phyloP scores from a whole-genome alignment of 2,888 invertebrate species.

The Pantelozetes paolii region DNA sequence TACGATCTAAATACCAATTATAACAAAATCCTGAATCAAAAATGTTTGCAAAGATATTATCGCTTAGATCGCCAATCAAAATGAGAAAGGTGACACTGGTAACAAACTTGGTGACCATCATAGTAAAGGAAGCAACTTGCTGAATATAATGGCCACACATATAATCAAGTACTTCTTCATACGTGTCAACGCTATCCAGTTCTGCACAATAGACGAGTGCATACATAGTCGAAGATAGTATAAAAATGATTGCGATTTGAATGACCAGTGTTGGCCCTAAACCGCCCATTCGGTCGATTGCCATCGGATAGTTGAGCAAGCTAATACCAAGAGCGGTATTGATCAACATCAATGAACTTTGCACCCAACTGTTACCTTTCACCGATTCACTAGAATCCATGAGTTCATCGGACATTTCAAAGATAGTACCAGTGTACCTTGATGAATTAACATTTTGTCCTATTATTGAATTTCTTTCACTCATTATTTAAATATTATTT shows the following conservation, averaged over 20 bases:
- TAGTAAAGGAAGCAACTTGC: conserved; percentile 51
- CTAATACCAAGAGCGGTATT: conserved; percentile 50
- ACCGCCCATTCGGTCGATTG: conserved; percentile 49
- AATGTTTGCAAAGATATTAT: conserved; percentile 49
- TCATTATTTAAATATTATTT: too few species aligned
- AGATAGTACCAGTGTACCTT: too few species aligned
- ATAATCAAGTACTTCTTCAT: conserved; percentile 54
- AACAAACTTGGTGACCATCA: conserved; percentile 54
- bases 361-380: too few species aligned
- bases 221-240: conserved; percentile 50
- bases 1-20: conserved; percentile 52
- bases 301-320: conserved; percentile 49
- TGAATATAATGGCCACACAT: conserved; percentile 53
- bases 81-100: conserved; percentile 56
- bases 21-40: too few species aligned
- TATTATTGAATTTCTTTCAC: too few species aligned
- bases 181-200: conserved; percentile 51
- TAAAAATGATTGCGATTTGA: conserved; percentile 46
- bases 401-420: too few species aligned
- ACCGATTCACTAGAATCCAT: too few species aligned
- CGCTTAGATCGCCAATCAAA: conserved; percentile 56
- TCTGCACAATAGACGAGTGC: conserved; percentile 54
- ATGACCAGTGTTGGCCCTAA: conserved; percentile 46
- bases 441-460: too few species aligned
- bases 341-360: too few species aligned